These are phyloP conservation scores for Mola mola DNA, from an alignment of 2,113 vertebrate species.

Conservation along the genomic window DNA sequence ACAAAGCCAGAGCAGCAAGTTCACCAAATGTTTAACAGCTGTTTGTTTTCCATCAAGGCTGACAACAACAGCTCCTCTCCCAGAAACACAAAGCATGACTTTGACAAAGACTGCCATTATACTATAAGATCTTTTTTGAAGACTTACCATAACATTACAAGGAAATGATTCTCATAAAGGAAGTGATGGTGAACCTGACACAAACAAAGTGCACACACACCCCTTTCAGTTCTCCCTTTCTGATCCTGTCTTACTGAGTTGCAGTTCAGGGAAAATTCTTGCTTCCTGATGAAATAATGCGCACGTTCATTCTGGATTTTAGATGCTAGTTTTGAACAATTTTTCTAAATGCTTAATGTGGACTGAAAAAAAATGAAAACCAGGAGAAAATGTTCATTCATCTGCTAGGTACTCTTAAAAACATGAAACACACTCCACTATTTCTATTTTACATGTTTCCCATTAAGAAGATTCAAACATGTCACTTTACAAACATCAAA, in stretches of 20 bases:
- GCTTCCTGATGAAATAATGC: conserved; percentile 42
- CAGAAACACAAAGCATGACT: not conserved
- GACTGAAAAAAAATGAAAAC: too few relatives aligned
- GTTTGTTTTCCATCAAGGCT: conserved; percentile 13
- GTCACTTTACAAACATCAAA: too few relatives aligned
- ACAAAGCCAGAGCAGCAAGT: conserved; percentile 48
- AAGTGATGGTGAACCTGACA: conserved; percentile 46
- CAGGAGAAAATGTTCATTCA: not conserved
- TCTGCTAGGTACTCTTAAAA: too few relatives aligned
- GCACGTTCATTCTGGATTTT: conserved; percentile 15
- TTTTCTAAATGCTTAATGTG: not conserved
- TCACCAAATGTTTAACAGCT: conserved; percentile 43
- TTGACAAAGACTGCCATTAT: not conserved
- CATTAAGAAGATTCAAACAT: too few relatives aligned
- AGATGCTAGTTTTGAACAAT: not conserved
- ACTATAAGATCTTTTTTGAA: too few relatives aligned
- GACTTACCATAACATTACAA: conserved; percentile 50
- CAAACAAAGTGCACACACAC: conserved; percentile 17
- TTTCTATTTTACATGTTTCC: too few relatives aligned
- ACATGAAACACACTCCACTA: too few relatives aligned
- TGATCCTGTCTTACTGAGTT: conserved; percentile 22
- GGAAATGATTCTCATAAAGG: conserved; percentile 75
- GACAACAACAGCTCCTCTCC: not conserved
- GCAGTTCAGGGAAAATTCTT: conserved; percentile 61
- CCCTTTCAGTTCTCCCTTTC: conserved; percentile 79